Conservation (phyloP, 1,140 invertebrate genomes). For the Drosophila takahashii region DNA sequence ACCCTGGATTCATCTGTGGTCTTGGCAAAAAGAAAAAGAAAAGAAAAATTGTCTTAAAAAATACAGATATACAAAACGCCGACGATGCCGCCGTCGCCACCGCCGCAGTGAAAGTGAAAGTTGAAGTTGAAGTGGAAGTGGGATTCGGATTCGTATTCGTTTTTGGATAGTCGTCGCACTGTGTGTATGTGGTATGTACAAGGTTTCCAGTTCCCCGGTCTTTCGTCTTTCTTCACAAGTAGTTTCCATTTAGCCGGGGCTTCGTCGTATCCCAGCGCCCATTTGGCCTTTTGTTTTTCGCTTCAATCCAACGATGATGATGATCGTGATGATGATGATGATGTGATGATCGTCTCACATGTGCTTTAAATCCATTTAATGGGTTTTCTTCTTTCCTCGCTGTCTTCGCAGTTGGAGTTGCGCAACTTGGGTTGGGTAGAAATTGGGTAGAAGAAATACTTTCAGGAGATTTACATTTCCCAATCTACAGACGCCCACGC, state of each 20-base stretch:
- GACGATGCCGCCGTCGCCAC: slow-evolving; percentile 1
- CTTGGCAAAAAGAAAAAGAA: slow-evolving; percentile 74
- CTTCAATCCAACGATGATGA: slow-evolving; percentile 3
- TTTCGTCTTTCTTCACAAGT: slow-evolving; percentile 29
- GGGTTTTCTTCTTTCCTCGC: slow-evolving; percentile 47
- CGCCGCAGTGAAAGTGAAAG: slow-evolving; percentile 78
- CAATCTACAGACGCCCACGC: slow-evolving; percentile 55
- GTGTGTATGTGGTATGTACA: slow-evolving; percentile 57
- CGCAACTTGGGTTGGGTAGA: slow-evolving; percentile 46
- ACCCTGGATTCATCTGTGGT: slow-evolving; percentile 52
- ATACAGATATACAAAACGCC: slow-evolving; percentile 47
- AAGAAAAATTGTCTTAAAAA: slow-evolving; percentile 44
- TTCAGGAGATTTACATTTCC: slow-evolving; percentile 51
- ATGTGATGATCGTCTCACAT: slow-evolving; percentile 39
- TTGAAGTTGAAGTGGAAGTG: slow-evolving; percentile 49
- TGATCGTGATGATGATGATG: slow-evolving; percentile 8
- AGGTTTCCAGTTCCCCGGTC: slow-evolving; percentile 44
- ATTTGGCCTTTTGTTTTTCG: slow-evolving; percentile 52
- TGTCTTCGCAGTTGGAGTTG: slow-evolving; percentile 28
- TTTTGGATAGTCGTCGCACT: slow-evolving; percentile 8
- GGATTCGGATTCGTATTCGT: slow-evolving; percentile 16
- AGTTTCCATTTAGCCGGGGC: slow-evolving; percentile 43
- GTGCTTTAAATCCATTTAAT: slow-evolving; percentile 47
- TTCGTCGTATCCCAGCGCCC: slow-evolving; percentile 22
- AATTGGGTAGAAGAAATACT: slow-evolving; percentile 18